Percentiles rank a stretch among this genome's conserved stretches.
These are phyloP conservation scores for Atherix ibis DNA, from an alignment of 2,888 invertebrate genomes.

Conservation along the genomic window DNA sequence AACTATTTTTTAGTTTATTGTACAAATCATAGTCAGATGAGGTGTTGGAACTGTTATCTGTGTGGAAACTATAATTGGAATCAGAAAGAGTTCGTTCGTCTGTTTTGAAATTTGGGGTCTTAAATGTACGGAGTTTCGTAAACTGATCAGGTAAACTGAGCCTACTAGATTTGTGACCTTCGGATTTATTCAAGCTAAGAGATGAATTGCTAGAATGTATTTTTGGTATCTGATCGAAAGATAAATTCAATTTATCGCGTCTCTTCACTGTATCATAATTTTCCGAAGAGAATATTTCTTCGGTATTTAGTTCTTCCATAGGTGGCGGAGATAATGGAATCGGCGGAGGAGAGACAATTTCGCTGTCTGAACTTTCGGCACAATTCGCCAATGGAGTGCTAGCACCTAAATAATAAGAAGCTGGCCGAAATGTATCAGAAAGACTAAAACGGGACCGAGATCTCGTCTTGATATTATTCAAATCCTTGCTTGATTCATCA, in stretches of 20 bases:
- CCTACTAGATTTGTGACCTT: slow-evolving; percentile 24
- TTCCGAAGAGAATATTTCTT: slow-evolving; percentile 33
- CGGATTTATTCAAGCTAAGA: slow-evolving; percentile 20
- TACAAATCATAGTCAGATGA: slow-evolving; percentile 31
- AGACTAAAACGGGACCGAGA: slow-evolving; percentile 65
- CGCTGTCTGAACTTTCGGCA: slow-evolving; percentile 68
- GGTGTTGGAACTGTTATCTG: slow-evolving; percentile 30
- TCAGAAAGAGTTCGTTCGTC: slow-evolving; percentile 26
- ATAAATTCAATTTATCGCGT: slow-evolving; percentile 23
- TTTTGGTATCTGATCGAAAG: slow-evolving; percentile 29
- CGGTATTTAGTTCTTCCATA: slow-evolving; percentile 48
- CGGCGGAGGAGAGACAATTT: slow-evolving; percentile 62
- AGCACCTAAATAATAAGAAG: slow-evolving; percentile 68
- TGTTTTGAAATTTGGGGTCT: slow-evolving; percentile 14
- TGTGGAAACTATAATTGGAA: slow-evolving; percentile 31
- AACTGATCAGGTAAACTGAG: slow-evolving; percentile 31
- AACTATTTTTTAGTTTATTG: slow-evolving; percentile 26
- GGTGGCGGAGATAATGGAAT: slow-evolving; percentile 56
- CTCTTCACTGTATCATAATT: slow-evolving; percentile 31
- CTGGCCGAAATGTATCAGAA: slow-evolving; percentile 75
- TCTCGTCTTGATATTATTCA: slow-evolving; percentile 47
- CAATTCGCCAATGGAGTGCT: slow-evolving; percentile 48
- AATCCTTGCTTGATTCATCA: slow-evolving; percentile 65
- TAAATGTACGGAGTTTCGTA: slow-evolving; percentile 20
- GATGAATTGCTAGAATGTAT: slow-evolving; percentile 30